phyloP scores from a whole-genome alignment of 2,797 vertebrate genomes.

The Paramormyrops hopkinsi region DNA sequence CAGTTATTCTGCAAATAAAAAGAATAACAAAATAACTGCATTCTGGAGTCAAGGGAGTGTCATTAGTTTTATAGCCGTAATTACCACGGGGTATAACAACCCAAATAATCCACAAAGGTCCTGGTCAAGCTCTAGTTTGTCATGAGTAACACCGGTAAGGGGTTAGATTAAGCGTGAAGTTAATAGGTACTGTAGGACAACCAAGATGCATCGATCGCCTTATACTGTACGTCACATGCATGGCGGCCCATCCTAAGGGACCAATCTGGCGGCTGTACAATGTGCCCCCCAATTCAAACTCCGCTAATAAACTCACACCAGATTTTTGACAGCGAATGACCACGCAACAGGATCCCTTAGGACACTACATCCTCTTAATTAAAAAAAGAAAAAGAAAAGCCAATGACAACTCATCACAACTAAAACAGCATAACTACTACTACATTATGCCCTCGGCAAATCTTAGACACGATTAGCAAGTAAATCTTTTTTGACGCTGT shows the following conservation, averaged over 20 bases:
- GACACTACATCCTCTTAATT: background rate
- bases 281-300: background rate
- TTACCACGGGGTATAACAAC: background rate
- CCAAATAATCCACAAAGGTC: background rate
- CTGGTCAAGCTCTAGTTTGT: background rate
- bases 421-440: background rate
- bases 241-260: background rate
- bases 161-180: background rate
- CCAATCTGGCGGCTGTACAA: background rate
- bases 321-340: background rate
- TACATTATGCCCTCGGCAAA: background rate
- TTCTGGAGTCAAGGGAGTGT: background rate
- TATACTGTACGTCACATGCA: background rate
- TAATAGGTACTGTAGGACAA: background rate
- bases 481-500: background rate
- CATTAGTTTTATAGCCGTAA: background rate
- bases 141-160: background rate
- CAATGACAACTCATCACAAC: background rate
- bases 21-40: background rate
- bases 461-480: background rate
- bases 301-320: background rate
- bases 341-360: background rate
- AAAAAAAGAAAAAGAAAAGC: background rate
- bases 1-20: background rate
- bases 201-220: background rate